A percentile compares a stretch with the other conserved stretches of the same genome.
Conservation (phyloP, 2,797 vertebrate species). For the Scyliorhinus canicula region DNA sequence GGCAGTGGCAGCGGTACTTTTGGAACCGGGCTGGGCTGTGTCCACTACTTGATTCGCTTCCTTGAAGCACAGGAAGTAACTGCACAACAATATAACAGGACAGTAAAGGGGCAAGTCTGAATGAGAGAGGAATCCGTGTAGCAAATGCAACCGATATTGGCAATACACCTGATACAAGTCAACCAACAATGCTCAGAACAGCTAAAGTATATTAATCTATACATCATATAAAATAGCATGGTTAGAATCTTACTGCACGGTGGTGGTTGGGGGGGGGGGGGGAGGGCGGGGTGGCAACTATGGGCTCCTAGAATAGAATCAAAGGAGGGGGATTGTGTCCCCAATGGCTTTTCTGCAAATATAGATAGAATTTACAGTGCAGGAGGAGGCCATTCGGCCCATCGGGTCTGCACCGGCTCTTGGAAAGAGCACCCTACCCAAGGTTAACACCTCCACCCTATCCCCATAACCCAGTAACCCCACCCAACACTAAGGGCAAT, state of each 20-base stretch:
- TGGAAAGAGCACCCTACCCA: too few relatives aligned
- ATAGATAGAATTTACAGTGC: too few relatives aligned
- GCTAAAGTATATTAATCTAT: background rate
- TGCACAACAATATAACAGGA: conserved; percentile 42
- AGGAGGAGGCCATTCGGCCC: too few relatives aligned
- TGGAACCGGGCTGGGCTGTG: conserved; percentile 41
- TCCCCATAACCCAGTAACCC: too few relatives aligned
- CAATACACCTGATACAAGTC: background rate
- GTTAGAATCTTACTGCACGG: background rate
- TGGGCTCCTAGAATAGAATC: too few relatives aligned
- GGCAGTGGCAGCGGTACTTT: conserved; percentile 32
- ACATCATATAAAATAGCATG: background rate
- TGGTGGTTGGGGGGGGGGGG: too few relatives aligned
- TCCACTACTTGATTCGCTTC: conserved; percentile 50
- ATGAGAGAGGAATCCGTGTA: background rate
- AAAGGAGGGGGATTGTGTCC: too few relatives aligned
- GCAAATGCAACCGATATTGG: background rate
- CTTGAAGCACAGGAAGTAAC: conserved; percentile 76
- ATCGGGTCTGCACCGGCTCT: too few relatives aligned
- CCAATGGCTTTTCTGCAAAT: too few relatives aligned
- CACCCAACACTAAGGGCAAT: too few relatives aligned
- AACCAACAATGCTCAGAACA: background rate
- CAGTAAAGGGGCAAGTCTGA: background rate
- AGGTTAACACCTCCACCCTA: too few relatives aligned
- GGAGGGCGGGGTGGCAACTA: too few relatives aligned